Conservation (phyloP, 2,797 vertebrate species). For the Anniella stebbinsi region DNA sequence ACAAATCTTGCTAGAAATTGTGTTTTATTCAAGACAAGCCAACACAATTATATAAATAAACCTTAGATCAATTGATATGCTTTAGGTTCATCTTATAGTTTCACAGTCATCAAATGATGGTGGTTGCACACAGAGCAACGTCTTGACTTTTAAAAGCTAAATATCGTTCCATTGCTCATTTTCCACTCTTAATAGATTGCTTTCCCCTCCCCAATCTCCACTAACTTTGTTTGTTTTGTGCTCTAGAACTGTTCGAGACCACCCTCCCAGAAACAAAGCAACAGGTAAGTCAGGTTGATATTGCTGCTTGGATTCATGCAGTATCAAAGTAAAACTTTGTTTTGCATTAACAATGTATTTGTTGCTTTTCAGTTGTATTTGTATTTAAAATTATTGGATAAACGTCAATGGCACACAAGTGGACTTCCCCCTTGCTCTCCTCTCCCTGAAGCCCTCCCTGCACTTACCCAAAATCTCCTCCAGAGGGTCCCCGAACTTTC, state of each 20-base stretch:
- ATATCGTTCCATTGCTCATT: not conserved
- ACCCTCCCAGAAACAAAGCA: slow-evolving; percentile 58
- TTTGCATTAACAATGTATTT: not conserved
- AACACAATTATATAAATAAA: not conserved
- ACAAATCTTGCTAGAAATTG: not conserved
- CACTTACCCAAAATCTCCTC: too few relatives aligned
- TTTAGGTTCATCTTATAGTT: not conserved
- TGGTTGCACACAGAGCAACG: fast-evolving
- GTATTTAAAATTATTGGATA: not conserved
- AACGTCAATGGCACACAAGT: too few relatives aligned
- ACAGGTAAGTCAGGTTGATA: slow-evolving; percentile 68
- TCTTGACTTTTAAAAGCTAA: not conserved
- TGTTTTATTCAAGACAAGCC: not conserved
- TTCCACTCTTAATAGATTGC: not conserved
- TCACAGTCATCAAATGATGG: not conserved
- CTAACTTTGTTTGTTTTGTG: slow-evolving; percentile 39
- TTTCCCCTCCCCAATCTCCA: not conserved
- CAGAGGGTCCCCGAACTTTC: too few relatives aligned
- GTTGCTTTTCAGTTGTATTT: not conserved
- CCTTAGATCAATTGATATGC: not conserved
- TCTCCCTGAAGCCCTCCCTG: too few relatives aligned
- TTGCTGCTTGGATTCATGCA: slow-evolving; percentile 1
- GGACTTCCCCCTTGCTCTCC: too few relatives aligned
- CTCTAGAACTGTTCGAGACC: slow-evolving; percentile 73
- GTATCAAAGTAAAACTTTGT: not conserved